phyloP scores from a whole-genome alignment of 2,113 vertebrate species.

The Ancistrus triradiatus region DNA sequence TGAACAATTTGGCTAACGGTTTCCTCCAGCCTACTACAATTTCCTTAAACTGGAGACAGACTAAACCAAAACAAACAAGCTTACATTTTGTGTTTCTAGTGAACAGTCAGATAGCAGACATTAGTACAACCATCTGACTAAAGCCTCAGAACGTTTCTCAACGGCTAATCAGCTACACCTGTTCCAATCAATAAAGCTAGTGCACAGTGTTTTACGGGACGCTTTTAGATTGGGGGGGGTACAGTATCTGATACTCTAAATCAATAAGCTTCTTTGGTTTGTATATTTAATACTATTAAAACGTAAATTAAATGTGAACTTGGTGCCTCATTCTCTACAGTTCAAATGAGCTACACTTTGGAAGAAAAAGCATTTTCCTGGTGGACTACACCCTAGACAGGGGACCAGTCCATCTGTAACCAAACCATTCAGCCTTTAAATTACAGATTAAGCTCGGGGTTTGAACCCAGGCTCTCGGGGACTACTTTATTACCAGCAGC shows the following conservation, averaged over 20 bases:
- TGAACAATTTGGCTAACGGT: neutral
- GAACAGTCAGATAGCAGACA: neutral
- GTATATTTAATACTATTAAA: no score
- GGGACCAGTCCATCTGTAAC: no score
- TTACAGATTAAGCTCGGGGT: no score
- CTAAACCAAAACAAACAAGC: slow-evolving; percentile 9
- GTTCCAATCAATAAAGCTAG: neutral
- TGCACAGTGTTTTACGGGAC: neutral
- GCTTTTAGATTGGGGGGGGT: neutral
- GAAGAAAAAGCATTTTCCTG: no score
- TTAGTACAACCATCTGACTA: neutral
- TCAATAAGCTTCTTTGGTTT: neutral
- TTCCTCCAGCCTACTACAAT: neutral
- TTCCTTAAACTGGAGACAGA: slow-evolving; percentile 6
- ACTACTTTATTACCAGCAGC: neutral
- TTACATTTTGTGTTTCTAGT: neutral
- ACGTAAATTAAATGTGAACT: no score
- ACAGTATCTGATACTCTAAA: neutral
- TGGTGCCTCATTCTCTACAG: no score
- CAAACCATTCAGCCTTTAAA: no score
- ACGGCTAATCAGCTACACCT: neutral
- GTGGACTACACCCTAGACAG: no score
- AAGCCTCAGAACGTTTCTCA: neutral
- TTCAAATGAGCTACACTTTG: no score
- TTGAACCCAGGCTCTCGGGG: no score